Evolutionary conservation across 1,140 invertebrate genomes (phyloP), one percentile per base, ranked within the genome.

Genomic region (Drosophila pseudoobscura): DNA sequence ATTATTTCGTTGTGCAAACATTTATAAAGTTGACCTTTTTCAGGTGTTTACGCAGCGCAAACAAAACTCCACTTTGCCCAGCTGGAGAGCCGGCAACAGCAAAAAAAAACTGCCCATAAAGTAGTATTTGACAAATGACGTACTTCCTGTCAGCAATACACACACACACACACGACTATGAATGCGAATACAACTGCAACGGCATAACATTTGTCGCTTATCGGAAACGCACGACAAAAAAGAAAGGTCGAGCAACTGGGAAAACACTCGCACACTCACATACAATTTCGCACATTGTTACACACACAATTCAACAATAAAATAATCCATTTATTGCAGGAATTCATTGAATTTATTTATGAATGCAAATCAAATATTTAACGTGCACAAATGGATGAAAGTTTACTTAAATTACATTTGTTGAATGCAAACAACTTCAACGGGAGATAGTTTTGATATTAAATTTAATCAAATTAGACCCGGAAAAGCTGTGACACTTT

Each of bases 121-220:
- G 63, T 63, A 47, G 51, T 68, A 56, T 79, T 79, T 84, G 79
- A 83, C 75, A 83, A 84, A 83, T 83, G 80, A 64, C 71, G 47
- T 46, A 59, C 54, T 83, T 83, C 75, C 79, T 71, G 64, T 75
- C 60, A 71, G 49, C 54, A 45, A 45, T 26, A 63, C 50, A 45
- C 24, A 66, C 22, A 45, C 35, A 63, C 35, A 63, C 29, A 6
- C 17, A 8, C 8, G 6, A 6, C 43, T 20, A 31, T 22, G 11
- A 56, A 60, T 15, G 6, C 24, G 11, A 43, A 29, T 24, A 17
- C 24, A 75, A n/a, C 35, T 56, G 20, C 58, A 74, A 20, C 43
- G 26, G 60, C 53, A 20, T 13, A 58, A 31, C 64, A 70, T 43
- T 50, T 69, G 35, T 43, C 64, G 41, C 26, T 35, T 50, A 69